Conservation (phyloP, 2,797 vertebrate genomes). For the Lateolabrax maculatus region DNA sequence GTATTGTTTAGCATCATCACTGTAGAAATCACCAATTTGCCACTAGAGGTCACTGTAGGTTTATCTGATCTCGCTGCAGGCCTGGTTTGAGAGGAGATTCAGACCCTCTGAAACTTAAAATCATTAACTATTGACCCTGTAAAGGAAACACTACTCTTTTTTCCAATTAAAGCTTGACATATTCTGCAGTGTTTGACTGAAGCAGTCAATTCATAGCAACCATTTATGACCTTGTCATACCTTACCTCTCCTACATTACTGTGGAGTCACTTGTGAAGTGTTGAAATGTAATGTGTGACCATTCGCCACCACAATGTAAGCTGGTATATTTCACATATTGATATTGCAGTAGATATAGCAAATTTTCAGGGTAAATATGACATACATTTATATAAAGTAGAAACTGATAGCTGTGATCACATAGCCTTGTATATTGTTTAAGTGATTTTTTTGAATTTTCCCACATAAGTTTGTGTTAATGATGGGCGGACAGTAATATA, state of each 20-base stretch:
- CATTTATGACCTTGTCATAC: background rate
- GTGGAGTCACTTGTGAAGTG: background rate
- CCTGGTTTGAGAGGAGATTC: background rate
- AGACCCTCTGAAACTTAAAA: background rate
- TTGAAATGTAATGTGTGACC: background rate
- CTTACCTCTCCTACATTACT: background rate
- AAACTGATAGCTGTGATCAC: background rate
- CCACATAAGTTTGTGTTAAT: background rate
- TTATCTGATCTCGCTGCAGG: background rate
- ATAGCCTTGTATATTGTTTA: background rate
- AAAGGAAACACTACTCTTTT: background rate
- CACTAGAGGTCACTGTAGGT: slow-evolving; percentile 25
- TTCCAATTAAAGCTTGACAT: background rate
- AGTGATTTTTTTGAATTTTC: background rate
- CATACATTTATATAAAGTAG: background rate
- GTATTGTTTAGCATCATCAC: background rate
- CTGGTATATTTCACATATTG: background rate
- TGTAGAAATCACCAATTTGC: background rate
- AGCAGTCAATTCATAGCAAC: background rate
- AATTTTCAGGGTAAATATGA: too few relatives aligned
- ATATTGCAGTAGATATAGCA: background rate
- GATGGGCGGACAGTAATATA: background rate
- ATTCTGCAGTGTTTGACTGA: background rate
- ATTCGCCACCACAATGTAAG: background rate
- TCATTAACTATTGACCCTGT: too few relatives aligned